phyloP scores from a whole-genome alignment of 2,888 invertebrate species.

The Aphodius granarius region DNA sequence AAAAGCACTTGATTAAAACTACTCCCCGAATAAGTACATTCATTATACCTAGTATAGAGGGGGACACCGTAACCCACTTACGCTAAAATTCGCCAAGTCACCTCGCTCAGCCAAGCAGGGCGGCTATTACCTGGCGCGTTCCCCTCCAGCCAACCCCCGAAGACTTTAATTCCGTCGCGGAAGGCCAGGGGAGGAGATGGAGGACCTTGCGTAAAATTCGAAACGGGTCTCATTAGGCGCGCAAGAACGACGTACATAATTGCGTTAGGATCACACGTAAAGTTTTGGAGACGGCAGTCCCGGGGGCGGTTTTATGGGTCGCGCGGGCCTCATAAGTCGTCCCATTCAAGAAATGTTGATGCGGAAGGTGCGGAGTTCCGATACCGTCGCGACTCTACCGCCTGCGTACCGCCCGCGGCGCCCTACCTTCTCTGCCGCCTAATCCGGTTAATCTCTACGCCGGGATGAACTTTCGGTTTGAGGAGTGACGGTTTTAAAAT shows the following conservation, averaged over 20 bases:
- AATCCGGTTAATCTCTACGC: background rate
- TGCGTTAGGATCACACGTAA: conserved; percentile 10
- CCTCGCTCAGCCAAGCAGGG: background rate
- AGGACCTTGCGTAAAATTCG: background rate
- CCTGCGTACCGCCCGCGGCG: background rate
- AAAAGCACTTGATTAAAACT: conserved; percentile 15
- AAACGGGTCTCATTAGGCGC: background rate
- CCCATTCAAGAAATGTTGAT: background rate
- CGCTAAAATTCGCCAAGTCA: background rate
- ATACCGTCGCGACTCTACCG: background rate
- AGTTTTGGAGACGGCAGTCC: conserved; percentile 2
- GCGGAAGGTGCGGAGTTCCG: background rate
- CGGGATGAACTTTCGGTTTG: background rate
- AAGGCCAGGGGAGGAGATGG: background rate
- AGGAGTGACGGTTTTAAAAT: background rate
- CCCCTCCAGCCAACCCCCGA: background rate
- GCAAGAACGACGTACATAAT: background rate
- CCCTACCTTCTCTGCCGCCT: background rate
- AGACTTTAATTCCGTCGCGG: background rate
- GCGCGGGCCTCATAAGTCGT: background rate
- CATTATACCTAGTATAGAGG: background rate
- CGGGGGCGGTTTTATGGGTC: conserved; percentile 7
- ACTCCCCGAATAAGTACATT: conserved; percentile 13
- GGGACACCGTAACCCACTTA: conserved; percentile 8
- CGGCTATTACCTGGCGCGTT: background rate